These are phyloP conservation scores for Tenebrio molitor DNA, from an alignment of 1,140 invertebrate species.

Conservation along the genomic window DNA sequence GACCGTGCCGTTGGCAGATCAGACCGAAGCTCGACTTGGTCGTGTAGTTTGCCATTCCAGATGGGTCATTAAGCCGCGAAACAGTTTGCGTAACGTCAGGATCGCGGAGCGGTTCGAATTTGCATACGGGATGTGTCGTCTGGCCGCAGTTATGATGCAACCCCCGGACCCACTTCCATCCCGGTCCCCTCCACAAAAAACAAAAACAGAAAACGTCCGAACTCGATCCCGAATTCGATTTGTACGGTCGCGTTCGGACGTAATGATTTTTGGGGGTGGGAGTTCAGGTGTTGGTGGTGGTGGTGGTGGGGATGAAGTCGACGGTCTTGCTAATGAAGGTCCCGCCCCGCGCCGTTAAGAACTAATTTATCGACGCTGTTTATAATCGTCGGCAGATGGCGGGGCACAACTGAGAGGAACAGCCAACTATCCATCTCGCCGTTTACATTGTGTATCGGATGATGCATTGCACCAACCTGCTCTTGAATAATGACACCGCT, in stretches of 20 bases:
- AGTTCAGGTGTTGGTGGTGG: not conserved
- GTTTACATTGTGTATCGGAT: constrained; percentile 53
- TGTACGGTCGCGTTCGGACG: not conserved
- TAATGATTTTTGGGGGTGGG: constrained; percentile 31
- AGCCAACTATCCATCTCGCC: constrained; percentile 44
- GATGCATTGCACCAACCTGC: constrained; percentile 56
- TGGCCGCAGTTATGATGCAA: constrained; percentile 24
- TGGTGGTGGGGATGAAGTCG: not conserved
- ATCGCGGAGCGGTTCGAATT: constrained; percentile 38
- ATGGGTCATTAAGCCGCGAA: constrained; percentile 41
- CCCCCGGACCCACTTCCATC: constrained; percentile 21
- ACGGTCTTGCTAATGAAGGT: constrained; percentile 34
- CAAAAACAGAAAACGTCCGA: not conserved
- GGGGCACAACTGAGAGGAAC: constrained; percentile 17
- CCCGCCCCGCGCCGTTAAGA: constrained; percentile 47
- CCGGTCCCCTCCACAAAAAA: too few relatives aligned
- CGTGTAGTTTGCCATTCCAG: constrained; percentile 40
- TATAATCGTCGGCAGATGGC: constrained; percentile 54
- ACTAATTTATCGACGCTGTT: constrained; percentile 55
- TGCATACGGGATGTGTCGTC: constrained; percentile 35
- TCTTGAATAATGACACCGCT: constrained; percentile 55
- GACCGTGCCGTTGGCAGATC: constrained; percentile 29
- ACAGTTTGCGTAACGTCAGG: constrained; percentile 38
- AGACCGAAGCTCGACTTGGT: constrained; percentile 21
- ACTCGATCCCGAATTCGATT: not conserved